Evolutionary conservation across 2,888 invertebrate species (phyloP).

Genomic region (Pollenia griseotomentosa): DNA sequence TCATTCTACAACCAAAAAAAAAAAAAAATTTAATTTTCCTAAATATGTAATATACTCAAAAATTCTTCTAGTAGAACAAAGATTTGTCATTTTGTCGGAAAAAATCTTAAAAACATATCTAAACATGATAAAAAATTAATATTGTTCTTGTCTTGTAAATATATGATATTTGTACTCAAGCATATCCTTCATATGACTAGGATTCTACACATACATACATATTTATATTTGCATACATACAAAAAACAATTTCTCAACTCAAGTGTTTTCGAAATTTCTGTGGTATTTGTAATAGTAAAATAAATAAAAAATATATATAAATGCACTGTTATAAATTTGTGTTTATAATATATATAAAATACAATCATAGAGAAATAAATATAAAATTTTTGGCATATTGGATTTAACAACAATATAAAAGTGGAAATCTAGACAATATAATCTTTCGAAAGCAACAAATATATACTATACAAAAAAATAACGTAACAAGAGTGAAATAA

Average conservation of each 20-base stretch:
- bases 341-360: not conserved
- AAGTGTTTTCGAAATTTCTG: conserved; percentile 65
- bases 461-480: not conserved
- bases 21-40: not conserved
- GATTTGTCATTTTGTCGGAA: conserved; percentile 12
- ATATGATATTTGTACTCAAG: conserved; percentile 14
- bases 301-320: conserved; percentile 1
- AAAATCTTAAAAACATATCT: not conserved
- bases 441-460: conserved; percentile 24
- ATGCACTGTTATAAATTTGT: not conserved
- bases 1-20: not conserved
- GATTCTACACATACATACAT: not conserved
- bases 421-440: conserved; percentile 62
- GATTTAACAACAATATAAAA: conserved; percentile 65
- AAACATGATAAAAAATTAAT: conserved; percentile 22
- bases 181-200: conserved; percentile 27
- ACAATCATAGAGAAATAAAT: conserved; percentile 25
- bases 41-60: not conserved
- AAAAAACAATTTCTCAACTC: conserved; percentile 64
- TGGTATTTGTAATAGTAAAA: conserved; percentile 53
- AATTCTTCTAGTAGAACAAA: conserved; percentile 13
- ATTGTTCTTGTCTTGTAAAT: conserved; percentile 14
- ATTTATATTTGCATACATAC: conserved; percentile 3
- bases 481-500: not conserved
- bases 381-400: conserved; percentile 62